Percentiles rank a stretch among this genome's conserved stretches.
phyloP scores from a whole-genome alignment of 2,888 invertebrate genomes.

The Neria commutata region DNA sequence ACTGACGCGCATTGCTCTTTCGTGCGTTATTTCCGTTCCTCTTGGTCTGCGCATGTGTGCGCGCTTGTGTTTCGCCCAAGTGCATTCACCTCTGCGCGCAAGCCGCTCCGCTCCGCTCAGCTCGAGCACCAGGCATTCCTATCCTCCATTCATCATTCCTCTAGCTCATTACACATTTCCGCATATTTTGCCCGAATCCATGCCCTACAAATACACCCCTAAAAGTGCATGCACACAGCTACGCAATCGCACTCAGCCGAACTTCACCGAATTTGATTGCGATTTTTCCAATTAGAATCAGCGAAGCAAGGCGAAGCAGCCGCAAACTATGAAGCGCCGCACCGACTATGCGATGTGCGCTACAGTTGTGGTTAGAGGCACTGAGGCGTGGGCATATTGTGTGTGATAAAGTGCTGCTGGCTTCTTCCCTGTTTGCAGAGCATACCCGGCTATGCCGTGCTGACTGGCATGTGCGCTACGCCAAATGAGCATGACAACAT shows the following conservation, averaged over 20 bases:
- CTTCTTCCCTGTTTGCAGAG: no score
- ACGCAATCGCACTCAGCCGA: conserved; percentile 11
- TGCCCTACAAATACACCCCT: conserved; percentile 3
- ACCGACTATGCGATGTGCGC: no score
- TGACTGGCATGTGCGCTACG: no score
- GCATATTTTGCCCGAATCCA: background rate
- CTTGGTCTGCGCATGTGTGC: no score
- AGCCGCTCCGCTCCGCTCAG: background rate
- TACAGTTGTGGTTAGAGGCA: no score
- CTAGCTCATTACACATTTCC: background rate
- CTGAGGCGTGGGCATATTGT: no score
- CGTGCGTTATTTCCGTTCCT: no score
- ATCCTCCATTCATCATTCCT: conserved; percentile 1
- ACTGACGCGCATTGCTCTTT: no score
- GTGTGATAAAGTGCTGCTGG: no score
- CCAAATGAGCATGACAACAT: conserved; percentile 2
- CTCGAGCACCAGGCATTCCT: background rate
- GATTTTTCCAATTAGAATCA: conserved; percentile 29
- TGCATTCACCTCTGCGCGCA: conserved; percentile 16
- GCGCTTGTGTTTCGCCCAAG: conserved; percentile 6
- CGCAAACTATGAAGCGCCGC: no score
- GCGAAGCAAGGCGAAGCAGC: background rate
- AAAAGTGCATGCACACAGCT: conserved; percentile 18
- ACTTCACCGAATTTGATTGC: conserved; percentile 16
- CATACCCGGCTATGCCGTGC: no score